Conservation (phyloP, 2,797 vertebrate species). For the Pseudopleuronectes americanus region DNA sequence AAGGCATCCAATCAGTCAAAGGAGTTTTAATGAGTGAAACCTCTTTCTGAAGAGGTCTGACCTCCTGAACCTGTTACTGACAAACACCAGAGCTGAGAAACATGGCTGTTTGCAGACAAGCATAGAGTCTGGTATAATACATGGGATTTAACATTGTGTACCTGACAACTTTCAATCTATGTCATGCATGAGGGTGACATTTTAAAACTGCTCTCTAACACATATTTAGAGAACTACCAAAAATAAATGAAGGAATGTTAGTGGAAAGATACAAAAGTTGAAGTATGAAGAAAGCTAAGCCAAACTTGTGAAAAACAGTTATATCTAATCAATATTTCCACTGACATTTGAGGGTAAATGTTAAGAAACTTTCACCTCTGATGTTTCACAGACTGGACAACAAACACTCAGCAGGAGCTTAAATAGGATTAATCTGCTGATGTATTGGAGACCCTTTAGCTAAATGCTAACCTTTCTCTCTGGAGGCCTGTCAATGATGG, state of each 20-base stretch:
- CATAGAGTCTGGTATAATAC: conserved; percentile 9
- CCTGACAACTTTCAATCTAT: conserved; percentile 15
- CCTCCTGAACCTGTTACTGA: conserved; percentile 27
- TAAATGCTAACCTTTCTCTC: conserved; percentile 53
- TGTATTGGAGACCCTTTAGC: conserved; percentile 45
- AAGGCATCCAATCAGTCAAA: conserved; percentile 24
- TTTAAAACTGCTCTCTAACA: conserved; percentile 27
- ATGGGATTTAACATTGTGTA: not conserved
- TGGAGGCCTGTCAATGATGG: conserved; percentile 43
- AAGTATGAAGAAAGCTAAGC: not conserved
- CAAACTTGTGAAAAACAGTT: not conserved
- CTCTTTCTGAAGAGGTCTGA: conserved; percentile 38
- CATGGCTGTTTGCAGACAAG: not conserved
- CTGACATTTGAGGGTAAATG: conserved; percentile 41
- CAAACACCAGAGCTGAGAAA: conserved; percentile 25
- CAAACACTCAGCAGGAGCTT: conserved; percentile 1
- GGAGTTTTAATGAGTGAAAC: conserved; percentile 60
- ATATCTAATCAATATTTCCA: conserved; percentile 20
- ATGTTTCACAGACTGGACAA: conserved; percentile 25
- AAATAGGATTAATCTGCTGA: conserved; percentile 26
- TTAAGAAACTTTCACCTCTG: conserved; percentile 16
- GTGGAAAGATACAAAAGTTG: conserved; percentile 9
- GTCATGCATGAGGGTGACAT: conserved; percentile 27
- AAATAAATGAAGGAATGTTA: not conserved
- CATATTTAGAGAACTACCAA: not conserved